These are phyloP conservation scores for Encarsia formosa DNA, from an alignment of 2,888 invertebrate genomes.

Conservation along the genomic window DNA sequence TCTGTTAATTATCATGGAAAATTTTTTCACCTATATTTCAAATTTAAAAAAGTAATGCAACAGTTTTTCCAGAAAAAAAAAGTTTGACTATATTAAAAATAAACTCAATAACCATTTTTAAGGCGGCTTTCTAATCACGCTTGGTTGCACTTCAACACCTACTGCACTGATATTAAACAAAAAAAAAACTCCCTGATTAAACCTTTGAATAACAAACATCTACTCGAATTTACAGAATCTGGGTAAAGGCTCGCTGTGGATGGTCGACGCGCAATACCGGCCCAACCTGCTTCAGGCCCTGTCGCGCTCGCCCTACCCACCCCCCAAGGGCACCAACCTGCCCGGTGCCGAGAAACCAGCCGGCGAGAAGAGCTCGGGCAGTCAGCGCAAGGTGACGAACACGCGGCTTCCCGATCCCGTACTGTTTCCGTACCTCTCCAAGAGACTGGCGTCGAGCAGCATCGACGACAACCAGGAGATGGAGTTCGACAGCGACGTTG, in stretches of 20 bases:
- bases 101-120: too few species aligned
- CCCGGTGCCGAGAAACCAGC: slow-evolving; percentile 44
- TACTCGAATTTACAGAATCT: slow-evolving; percentile 66
- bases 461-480: slow-evolving; percentile 49
- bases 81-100: too few species aligned
- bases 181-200: too few species aligned
- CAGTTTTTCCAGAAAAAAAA: too few species aligned
- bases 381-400: slow-evolving; percentile 40
- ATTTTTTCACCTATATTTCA: too few species aligned
- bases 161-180: too few species aligned
- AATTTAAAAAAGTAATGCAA: too few species aligned
- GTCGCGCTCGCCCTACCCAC: slow-evolving; percentile 81
- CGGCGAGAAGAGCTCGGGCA: slow-evolving; percentile 43
- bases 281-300: slow-evolving; percentile 85
- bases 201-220: too few species aligned
- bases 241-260: slow-evolving; percentile 94
- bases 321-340: slow-evolving; percentile 47
- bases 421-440: slow-evolving; percentile 79
- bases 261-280: slow-evolving; percentile 88
- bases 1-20: too few species aligned
- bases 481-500: slow-evolving; percentile 62
- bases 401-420: slow-evolving; percentile 66
- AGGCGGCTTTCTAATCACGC: too few species aligned
- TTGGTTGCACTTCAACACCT: neutral
- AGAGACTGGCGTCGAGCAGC: slow-evolving; percentile 57